These are phyloP conservation scores for Pseudochromis fuscus DNA, from an alignment of 2,797 vertebrate genomes.

Conservation along the genomic window DNA sequence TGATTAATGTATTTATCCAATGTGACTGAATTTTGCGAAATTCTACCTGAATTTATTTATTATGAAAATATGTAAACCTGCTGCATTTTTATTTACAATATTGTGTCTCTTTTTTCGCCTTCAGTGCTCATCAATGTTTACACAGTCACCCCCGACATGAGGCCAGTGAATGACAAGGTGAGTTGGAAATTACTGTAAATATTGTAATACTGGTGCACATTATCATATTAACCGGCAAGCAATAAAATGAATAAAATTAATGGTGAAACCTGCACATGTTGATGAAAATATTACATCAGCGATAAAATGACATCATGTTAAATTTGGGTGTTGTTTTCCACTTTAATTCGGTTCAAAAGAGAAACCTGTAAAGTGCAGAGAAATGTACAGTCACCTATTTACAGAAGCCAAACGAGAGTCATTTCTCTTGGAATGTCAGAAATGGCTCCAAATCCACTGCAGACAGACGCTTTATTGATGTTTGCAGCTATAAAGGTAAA, in stretches of 20 bases:
- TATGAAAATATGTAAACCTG: neutral
- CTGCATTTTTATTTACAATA: conserved; percentile 13
- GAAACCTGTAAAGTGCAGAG: conserved; percentile 34
- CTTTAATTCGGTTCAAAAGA: conserved; percentile 34
- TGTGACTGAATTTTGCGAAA: too few species aligned
- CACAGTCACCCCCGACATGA: conserved; percentile 90
- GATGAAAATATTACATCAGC: too few species aligned
- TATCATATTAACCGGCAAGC: neutral
- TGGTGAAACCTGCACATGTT: too few species aligned
- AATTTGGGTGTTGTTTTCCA: conserved; percentile 11
- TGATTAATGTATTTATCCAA: too few species aligned
- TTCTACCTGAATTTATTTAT: neutral
- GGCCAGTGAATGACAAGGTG: conserved; percentile 91
- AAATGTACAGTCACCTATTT: conserved; percentile 74
- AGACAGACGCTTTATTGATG: conserved; percentile 80
- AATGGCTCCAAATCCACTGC: conserved; percentile 71
- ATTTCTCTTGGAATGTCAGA: conserved; percentile 78
- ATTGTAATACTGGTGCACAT: neutral
- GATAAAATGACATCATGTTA: neutral
- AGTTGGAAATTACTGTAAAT: neutral
- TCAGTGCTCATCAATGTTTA: conserved; percentile 92
- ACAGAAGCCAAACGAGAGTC: conserved; percentile 64
- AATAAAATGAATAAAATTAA: neutral
- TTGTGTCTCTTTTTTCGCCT: conserved; percentile 40
- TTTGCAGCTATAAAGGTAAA: conserved; percentile 71